Evolutionary conservation across 2,797 vertebrate species (phyloP), one percentile per base, ranked within the genome.

Genomic region (Alauda arvensis): DNA sequence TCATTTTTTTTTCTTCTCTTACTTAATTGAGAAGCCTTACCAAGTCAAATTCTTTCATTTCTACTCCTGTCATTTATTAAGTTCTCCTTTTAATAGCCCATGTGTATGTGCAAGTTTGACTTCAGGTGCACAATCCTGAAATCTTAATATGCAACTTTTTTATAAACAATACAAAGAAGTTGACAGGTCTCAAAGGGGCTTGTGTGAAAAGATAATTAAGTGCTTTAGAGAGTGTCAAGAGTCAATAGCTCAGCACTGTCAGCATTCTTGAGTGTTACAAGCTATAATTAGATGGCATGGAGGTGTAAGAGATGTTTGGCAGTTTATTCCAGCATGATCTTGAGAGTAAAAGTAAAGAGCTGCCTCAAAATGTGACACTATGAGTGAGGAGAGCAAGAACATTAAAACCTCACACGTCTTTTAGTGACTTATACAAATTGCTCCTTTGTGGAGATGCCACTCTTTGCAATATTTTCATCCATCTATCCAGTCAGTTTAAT

Each of bases 121-220:
- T 96, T 89, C 83, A 91, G 94, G 91, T 92, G 66, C 21, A 2
- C 63, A 95, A 93, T 94, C 85, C 92, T 95, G 95, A 95, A 96
- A 96, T 96, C 85, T 96, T 97, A 96, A 93, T 95, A 94, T 95
- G 94, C 90, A 97, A 95, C 96, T 95, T 94, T 95, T 89, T 92
- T 93, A 97, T 96, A 97, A 97, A 97, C 96, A 98, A 96, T 96
- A 95, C 95, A 96, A 96, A 97, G 96, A 96, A 95, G 95, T 94
- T 98, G 98, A 97, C 97, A 98, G 96, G 91, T 96, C 95, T 96
- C 96, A 97, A 97, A 97, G 94, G 96, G 96, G 94, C 94, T 97
- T 96, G 96, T 96, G 95, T 97, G 97, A 98, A 97, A 97, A 97
- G 97, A 98, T 98, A 98, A 98, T 98, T 97, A 98, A 97, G 97